Base-by-base conservation (phyloP, 2,797 vertebrate species). In the Lacerta viridis region DNA sequence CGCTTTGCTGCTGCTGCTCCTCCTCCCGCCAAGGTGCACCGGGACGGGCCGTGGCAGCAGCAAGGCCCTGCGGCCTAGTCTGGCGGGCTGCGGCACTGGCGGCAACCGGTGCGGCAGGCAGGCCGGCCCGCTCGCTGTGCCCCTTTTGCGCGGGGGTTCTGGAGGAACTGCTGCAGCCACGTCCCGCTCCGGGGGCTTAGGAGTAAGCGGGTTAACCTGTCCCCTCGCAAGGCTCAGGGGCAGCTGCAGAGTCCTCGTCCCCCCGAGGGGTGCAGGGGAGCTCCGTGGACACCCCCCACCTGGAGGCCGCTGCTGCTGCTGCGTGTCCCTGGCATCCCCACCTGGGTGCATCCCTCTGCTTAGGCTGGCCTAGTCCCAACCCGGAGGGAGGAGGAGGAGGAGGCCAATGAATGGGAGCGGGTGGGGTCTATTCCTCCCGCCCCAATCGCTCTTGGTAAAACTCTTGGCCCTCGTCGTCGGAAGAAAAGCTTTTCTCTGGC, bases 11-110 rank as follows among this genome's bases (percentile, higher is more conserved):
- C 15, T 1, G 15, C 18, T n/a, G 4, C 3, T 1, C 36, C 3
- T 25, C 17, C n/a, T 2, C 43, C 29, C 10, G 1, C 11, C 20
- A 29, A 46, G 87, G 87, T 69, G 87, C 81, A 69, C 68, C 77
- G 88, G 84, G 83, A 66, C 74, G 46, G 25, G 43, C 81, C 59
- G 2, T 7, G 75, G 69, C 91, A 90, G 50, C n/a, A 25, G 68
- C 23, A n/a, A 72, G 93, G 91, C 91, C 93, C 90, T 87, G 90
- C 82, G 94, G 93, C 92, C 94, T 93, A 91, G 89, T 25, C 29
- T n/a, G 83, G 66, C 66, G 76, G 50, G 78, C 80, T 86, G 88
- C 88, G 80, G 79, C 78, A 66, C 13, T 55, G 50, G 50, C 50
- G 50, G 50, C 50, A 55, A 55, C 50, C 50, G 13, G 50, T 55